These are phyloP conservation scores for Probosciger aterrimus DNA, from an alignment of 2,113 vertebrate genomes.

Conservation along the genomic window DNA sequence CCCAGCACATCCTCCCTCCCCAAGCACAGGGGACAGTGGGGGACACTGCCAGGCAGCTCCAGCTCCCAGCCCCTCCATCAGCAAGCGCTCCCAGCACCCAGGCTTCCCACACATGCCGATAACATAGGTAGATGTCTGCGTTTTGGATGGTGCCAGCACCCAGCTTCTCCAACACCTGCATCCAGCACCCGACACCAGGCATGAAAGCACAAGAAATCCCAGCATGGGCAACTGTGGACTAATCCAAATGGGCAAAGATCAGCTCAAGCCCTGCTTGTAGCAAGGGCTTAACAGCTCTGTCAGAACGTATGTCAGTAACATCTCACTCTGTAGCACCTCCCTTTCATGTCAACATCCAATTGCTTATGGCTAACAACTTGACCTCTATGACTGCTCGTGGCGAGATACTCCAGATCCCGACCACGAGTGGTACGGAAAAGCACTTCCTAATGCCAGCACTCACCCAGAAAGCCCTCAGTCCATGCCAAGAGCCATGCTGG, in stretches of 20 bases:
- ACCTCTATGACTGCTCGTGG: neutral
- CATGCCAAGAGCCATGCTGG: accelerated
- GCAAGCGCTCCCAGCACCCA: neutral
- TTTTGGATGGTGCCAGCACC: neutral
- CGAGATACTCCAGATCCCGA: neutral
- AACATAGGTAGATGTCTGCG: neutral
- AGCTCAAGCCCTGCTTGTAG: neutral
- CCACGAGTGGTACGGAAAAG: neutral
- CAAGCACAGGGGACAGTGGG: accelerated
- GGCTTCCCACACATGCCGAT: accelerated
- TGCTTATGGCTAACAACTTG: neutral
- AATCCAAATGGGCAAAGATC: neutral
- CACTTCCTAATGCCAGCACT: neutral
- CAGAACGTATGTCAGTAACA: neutral
- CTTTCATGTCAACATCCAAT: neutral
- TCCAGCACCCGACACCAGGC: neutral
- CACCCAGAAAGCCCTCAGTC: neutral
- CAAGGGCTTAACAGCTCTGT: neutral
- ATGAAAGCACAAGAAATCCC: neutral
- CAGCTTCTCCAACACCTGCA: neutral
- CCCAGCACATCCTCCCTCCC: neutral
- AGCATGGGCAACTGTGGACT: neutral
- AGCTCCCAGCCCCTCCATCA: neutral
- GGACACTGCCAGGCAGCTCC: neutral
- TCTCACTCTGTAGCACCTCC: neutral